Evolutionary conservation across 2,797 vertebrate genomes (phyloP), one percentile per base, ranked within the genome.

Genomic region (Spinus pinus): DNA sequence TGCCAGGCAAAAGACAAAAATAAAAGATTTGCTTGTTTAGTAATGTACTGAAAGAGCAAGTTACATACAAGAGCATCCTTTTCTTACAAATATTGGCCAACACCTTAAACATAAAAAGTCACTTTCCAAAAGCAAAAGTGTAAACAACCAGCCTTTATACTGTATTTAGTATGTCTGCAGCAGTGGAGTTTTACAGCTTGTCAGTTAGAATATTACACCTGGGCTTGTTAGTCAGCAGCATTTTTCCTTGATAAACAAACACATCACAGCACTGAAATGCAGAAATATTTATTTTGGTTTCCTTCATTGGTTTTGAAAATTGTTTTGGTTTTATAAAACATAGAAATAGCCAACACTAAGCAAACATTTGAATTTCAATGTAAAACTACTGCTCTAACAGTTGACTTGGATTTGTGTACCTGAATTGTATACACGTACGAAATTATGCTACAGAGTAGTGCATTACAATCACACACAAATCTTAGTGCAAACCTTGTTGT

Each of bases 261-360:
- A 64, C 87, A 86, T 85, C 84, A 95, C 89, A 33, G 50, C 53
- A 51, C 42, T 96, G 97, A 98, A 98, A 98, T 97, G 97, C 97
- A 98, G 97, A 98, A 98, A 97, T 97, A 97, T 98, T 98, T 96
- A 98, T 98, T 98, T 98, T 98, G 97, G 97, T 98, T 98, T 98
- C 98, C 97, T 98, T 98, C 97, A 98, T 96, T 97, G 96, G 97
- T 97, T 98, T 98, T 97, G 96, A 97, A 98, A 98, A 98, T 97
- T 96, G 89, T 97, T 96, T 98, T 98, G 98, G 98, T 98, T 98
- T 98, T 98, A 98, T 98, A 98, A 98, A 98, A 98, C 97, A 98
- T 98, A 98, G 97, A 98, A 98, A 98, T 94, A 98, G 96, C 97
- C 96, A 97, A 98, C 97, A 97, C 95, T 97, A 97, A 97, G 97